Base-by-base conservation (phyloP, 2,113 vertebrate species). In the Asarcornis scutulata region DNA sequence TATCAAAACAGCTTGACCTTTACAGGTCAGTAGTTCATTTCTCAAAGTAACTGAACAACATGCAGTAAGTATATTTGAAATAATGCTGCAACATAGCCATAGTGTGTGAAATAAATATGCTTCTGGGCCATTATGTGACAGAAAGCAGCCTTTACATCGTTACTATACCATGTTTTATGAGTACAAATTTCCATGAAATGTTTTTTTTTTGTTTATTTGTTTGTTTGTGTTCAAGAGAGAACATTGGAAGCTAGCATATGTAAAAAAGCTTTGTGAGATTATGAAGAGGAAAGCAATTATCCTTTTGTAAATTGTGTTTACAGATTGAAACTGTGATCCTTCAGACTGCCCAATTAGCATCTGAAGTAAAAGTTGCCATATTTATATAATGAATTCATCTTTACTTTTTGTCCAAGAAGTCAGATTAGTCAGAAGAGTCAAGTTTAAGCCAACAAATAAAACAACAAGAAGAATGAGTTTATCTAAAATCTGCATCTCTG, bases 51-150 rank as follows among this genome's bases (percentile, higher is more conserved):
- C 80, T 86, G 85, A 82, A 44, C 27, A 81, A 58, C 31, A 53
- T 76, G 27, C 16, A 82, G 20, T 72, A 23, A 50, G 48, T 25
- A 50, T 50, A 25, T 50, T 85, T 89, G 86, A 95, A 94, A 88
- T 52, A 89, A 77, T 27, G 38, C 59, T 89, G 64, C 31, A 94
- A 31, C 52, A 71, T 22, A 46, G 13, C 8, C 44, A 36, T 17
- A 75, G 8, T 31, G 32, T 34, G 46, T 25, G 6, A 93, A 79
- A 56, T 83, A 46, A 86, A 52, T 46, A 60, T 32, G 15, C 12
- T 92, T 92, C 40, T 83, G 53, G 14, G 46, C 95, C 52, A 86
- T 76, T 88, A 60, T 63, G 52, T 94, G 27, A 73, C 34, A 84
- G 26, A 91, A 91, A 86, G 7, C 18, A 87, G 34, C 32, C 62